Evolutionary conservation across 2,113 vertebrate species (phyloP).

Genomic region (Cyphomyrus discorhynchus): DNA sequence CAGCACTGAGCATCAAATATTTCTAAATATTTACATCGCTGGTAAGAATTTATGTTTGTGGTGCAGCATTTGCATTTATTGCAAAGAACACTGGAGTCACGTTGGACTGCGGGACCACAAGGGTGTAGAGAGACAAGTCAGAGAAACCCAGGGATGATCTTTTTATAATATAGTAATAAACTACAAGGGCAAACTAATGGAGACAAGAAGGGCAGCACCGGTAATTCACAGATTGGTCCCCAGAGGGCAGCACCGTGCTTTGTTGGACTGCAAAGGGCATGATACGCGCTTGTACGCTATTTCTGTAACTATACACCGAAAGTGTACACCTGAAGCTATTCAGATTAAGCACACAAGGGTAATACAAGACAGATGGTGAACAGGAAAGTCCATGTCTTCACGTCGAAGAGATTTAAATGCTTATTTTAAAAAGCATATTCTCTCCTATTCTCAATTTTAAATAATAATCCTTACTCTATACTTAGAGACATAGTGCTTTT

Average conservation of each 20-base stretch:
- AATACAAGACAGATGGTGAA: neutral
- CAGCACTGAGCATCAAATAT: neutral
- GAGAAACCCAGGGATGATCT: neutral
- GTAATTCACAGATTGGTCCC: constrained; percentile 10
- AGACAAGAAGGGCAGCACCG: neutral
- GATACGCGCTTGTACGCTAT: neutral
- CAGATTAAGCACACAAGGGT: neutral
- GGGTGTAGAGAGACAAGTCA: neutral
- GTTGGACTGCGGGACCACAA: neutral
- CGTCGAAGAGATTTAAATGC: neutral
- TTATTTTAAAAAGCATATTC: neutral
- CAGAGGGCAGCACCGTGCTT: constrained; percentile 33
- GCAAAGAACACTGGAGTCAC: neutral
- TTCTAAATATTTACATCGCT: neutral
- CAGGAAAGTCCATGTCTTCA: neutral
- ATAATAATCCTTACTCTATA: neutral
- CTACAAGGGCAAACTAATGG: neutral
- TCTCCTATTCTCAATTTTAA: neutral
- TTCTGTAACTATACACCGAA: neutral
- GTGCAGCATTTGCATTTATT: neutral
- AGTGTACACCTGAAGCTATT: neutral
- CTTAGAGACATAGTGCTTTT: neutral
- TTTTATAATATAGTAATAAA: neutral
- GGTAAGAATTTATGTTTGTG: neutral
- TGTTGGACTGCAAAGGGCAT: neutral